Conservation (phyloP, 2,888 invertebrate species). For the Drosophila crucigera region DNA sequence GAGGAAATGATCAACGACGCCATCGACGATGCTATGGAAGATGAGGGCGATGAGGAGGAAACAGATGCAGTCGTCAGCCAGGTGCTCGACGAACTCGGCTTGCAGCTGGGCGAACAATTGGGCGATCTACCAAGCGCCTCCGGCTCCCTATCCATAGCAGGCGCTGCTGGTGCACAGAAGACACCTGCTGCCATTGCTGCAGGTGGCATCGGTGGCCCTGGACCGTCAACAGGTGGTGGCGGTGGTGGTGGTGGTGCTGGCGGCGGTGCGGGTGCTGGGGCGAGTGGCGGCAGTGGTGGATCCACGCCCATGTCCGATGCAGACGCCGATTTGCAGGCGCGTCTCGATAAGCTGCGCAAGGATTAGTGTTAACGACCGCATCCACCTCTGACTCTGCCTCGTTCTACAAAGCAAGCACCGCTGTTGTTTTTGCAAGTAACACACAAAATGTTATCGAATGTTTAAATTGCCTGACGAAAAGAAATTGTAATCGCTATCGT, state of each 20-base stretch:
- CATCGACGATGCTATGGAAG: constrained; percentile 99
- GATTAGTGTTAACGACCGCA: constrained; percentile 45
- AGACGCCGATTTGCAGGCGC: constrained; percentile 98
- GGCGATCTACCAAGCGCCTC: constrained; percentile 92
- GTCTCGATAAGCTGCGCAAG: constrained; percentile 95
- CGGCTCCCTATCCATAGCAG: constrained; percentile 87
- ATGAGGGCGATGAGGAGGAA: constrained; percentile 99
- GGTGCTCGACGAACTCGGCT: constrained; percentile 98
- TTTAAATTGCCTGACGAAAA: constrained; percentile 29
- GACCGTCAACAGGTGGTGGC: constrained; percentile 78
- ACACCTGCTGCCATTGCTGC: constrained; percentile 87
- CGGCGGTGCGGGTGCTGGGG: constrained; percentile 83
- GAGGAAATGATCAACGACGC: constrained; percentile 99
- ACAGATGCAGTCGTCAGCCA: constrained; percentile 98
- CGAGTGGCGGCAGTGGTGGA: constrained; percentile 85
- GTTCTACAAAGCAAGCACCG: constrained; percentile 18
- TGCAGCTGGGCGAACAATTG: constrained; percentile 96
- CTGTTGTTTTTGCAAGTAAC: constrained; percentile 43
- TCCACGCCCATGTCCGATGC: constrained; percentile 90
- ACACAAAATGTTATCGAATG: constrained; percentile 49
- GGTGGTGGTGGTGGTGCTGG: constrained; percentile 83
- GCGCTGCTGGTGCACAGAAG: constrained; percentile 88
- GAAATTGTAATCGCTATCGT: constrained; percentile 16
- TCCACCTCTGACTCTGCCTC: constrained; percentile 20
- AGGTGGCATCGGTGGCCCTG: constrained; percentile 82